These are phyloP conservation scores for Poeciliopsis occidentalis DNA, from an alignment of 2,113 vertebrate species.

Conservation along the genomic window DNA sequence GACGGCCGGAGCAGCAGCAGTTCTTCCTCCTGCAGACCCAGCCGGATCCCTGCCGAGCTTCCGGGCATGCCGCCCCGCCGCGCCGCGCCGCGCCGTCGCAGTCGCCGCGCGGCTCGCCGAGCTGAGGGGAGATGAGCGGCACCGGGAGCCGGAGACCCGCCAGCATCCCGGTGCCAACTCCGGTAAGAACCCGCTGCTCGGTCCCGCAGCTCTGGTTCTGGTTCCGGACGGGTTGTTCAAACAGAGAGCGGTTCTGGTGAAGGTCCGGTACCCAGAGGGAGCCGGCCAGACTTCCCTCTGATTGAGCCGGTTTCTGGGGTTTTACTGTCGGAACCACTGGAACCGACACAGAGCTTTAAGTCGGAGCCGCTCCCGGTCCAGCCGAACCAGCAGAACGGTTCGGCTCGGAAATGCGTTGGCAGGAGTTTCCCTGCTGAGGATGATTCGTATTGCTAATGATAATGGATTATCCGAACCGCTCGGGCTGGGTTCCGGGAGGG, in stretches of 20 bases:
- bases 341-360: fast-evolving
- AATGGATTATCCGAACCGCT: no score
- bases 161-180: slow-evolving; percentile 85
- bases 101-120: slow-evolving; percentile 73
- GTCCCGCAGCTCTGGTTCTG: background rate
- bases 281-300: background rate
- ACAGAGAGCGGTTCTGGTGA: background rate
- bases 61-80: slow-evolving; percentile 42
- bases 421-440: no score
- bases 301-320: background rate
- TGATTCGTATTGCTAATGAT: no score
- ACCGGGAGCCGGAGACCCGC: slow-evolving; percentile 85
- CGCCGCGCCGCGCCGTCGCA: slow-evolving; percentile 43
- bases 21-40: no score
- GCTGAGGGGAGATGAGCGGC: slow-evolving; percentile 88
- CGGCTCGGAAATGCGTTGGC: background rate
- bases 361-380: background rate
- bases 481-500: no score
- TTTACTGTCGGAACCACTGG: background rate
- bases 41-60: background rate
- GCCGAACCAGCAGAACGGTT: background rate
- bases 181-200: slow-evolving; percentile 80
- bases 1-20: slow-evolving; percentile 19
- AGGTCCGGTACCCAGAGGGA: background rate
- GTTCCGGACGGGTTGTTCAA: background rate